Conservation (phyloP, 2,888 invertebrate species). For the Lymantria dispar region DNA sequence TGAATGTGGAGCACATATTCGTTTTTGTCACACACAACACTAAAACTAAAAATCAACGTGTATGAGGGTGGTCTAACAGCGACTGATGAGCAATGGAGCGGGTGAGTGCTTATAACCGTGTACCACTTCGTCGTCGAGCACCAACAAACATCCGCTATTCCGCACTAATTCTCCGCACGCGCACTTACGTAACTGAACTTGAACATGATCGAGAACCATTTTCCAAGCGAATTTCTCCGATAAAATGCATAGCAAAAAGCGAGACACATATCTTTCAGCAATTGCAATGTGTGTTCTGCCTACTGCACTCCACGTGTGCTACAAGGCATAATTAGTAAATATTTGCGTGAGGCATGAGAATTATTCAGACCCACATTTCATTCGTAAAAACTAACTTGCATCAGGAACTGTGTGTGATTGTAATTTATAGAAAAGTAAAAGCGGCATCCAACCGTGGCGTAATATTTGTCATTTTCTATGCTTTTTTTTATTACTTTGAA, state of each 20-base stretch:
- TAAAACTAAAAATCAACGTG: slow-evolving; percentile 66
- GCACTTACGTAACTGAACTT: slow-evolving; percentile 82
- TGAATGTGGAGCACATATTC: slow-evolving; percentile 73
- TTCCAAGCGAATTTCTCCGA: slow-evolving; percentile 82
- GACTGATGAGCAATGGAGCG: slow-evolving; percentile 70
- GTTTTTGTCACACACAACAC: slow-evolving; percentile 65
- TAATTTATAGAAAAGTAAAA: slow-evolving; percentile 68
- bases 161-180: slow-evolving; percentile 82
- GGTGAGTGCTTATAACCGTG: slow-evolving; percentile 78
- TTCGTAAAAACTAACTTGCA: not conserved
- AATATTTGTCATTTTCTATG: slow-evolving; percentile 9
- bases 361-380: not conserved
- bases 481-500: too few relatives aligned
- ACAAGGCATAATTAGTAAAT: slow-evolving; percentile 33
- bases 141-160: slow-evolving; percentile 82
- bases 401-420: slow-evolving; percentile 40
- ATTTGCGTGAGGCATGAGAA: not conserved
- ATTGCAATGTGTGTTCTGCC: slow-evolving; percentile 48
- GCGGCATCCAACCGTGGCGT: slow-evolving; percentile 48
- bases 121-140: slow-evolving; percentile 74
- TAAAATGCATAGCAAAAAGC: slow-evolving; percentile 79
- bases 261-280: slow-evolving; percentile 66
- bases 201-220: slow-evolving; percentile 81
- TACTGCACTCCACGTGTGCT: slow-evolving; percentile 38
- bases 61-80: slow-evolving; percentile 70